Percentiles rank a stretch among this genome's conserved stretches.
These are phyloP conservation scores for Gryllus bimaculatus DNA, from an alignment of 1,140 invertebrate genomes.

Conservation along the genomic window DNA sequence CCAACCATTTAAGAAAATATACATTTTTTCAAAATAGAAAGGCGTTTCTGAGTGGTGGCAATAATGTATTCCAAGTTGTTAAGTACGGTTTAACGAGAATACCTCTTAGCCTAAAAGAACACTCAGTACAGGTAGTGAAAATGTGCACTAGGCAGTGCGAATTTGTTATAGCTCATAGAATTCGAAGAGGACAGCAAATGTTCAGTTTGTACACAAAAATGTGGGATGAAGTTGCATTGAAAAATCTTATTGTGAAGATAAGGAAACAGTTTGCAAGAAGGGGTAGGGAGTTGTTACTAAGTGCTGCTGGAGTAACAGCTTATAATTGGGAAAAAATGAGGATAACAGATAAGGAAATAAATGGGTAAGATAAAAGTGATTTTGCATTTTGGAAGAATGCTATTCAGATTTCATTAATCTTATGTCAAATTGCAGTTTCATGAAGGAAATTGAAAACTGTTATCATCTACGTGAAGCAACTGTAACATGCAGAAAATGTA, in stretches of 20 bases:
- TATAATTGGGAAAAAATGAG: constrained; percentile 47
- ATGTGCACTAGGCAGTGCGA: constrained; percentile 50
- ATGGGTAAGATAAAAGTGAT: constrained; percentile 30
- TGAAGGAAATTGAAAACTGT: constrained; percentile 29
- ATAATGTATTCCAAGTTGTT: background rate
- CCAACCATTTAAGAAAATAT: background rate
- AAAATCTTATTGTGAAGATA: constrained; percentile 42
- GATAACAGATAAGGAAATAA: constrained; percentile 41
- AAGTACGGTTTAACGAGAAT: background rate
- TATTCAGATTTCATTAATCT: background rate
- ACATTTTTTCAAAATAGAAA: background rate
- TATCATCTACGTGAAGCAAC: constrained; percentile 28
- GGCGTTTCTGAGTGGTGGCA: background rate
- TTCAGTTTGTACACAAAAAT: constrained; percentile 49
- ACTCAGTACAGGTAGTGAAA: constrained; percentile 37
- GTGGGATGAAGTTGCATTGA: constrained; percentile 48
- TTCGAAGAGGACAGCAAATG: constrained; percentile 49
- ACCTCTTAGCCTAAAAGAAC: constrained; percentile 29
- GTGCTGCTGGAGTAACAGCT: constrained; percentile 33
- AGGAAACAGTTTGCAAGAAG: constrained; percentile 34
- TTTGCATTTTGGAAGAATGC: background rate
- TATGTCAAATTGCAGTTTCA: constrained; percentile 21
- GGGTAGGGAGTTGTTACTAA: constrained; percentile 36
- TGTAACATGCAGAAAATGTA: constrained; percentile 30
- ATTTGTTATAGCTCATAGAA: constrained; percentile 49